Evolutionary conservation across 2,113 vertebrate genomes (phyloP).

Genomic region (Haemorhous mexicanus): DNA sequence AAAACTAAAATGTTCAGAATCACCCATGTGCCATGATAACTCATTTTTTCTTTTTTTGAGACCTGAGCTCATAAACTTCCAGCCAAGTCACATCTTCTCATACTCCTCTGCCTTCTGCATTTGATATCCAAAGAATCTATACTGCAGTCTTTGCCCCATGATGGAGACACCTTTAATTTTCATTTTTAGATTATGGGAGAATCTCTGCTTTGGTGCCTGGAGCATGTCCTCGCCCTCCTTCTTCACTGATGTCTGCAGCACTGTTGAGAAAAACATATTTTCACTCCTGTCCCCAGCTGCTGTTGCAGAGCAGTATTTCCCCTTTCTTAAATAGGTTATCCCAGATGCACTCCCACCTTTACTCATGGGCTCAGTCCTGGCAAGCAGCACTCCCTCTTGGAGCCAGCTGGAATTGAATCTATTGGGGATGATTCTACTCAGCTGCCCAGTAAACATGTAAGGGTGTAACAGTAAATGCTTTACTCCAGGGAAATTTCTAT

Average conservation of each 20-base stretch:
- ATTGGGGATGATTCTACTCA: neutral
- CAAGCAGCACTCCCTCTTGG: neutral
- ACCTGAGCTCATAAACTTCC: neutral
- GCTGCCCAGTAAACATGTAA: neutral
- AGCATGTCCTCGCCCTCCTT: accelerated
- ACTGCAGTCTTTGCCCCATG: neutral
- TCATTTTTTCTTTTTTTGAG: neutral
- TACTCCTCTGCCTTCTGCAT: neutral
- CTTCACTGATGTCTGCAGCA: neutral
- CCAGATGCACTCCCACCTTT: neutral
- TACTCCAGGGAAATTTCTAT: neutral
- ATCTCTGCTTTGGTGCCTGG: neutral
- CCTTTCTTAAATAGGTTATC: neutral
- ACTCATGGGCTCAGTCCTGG: neutral
- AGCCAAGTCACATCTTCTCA: neutral
- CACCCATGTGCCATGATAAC: neutral
- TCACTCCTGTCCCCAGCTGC: neutral
- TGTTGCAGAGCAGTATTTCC: neutral
- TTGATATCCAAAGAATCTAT: neutral
- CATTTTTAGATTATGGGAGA: neutral
- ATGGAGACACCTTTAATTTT: neutral
- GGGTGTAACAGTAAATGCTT: neutral
- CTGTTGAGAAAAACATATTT: neutral
- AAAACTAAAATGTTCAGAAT: neutral
- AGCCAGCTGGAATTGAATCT: neutral